Evolutionary conservation across 2,113 vertebrate genomes (phyloP).

Genomic region (Otolemur garnettii): DNA sequence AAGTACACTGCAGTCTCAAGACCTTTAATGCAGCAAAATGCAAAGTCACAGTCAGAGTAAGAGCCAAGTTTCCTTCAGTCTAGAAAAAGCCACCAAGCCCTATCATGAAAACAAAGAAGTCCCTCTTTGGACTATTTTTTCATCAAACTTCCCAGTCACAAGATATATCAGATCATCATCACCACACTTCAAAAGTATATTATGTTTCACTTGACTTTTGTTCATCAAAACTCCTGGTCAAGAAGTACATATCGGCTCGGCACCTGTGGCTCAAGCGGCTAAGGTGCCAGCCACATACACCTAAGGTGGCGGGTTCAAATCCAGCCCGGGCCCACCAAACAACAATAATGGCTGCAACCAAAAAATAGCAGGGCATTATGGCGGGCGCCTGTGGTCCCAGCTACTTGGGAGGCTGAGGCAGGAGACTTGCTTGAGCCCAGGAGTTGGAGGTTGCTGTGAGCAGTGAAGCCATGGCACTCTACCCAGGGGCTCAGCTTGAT

Average conservation of each 20-base stretch:
- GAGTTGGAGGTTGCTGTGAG: too few species aligned
- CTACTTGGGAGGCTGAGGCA: too few species aligned
- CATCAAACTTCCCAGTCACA: constrained; percentile 11
- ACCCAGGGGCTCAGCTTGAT: too few species aligned
- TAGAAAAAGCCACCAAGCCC: not conserved
- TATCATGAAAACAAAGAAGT: constrained; percentile 50
- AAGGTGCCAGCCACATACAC: too few species aligned
- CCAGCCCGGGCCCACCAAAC: too few species aligned
- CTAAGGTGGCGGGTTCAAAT: too few species aligned
- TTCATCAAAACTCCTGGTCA: not conserved
- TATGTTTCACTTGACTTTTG: not conserved
- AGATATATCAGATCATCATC: not conserved
- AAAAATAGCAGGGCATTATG: too few species aligned
- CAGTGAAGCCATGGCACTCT: too few species aligned
- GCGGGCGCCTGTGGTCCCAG: too few species aligned
- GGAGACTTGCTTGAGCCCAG: too few species aligned
- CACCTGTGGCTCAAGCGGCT: too few species aligned
- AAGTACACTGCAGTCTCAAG: constrained; percentile 16
- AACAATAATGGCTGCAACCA: too few species aligned
- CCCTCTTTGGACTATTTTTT: not conserved
- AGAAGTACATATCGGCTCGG: not conserved
- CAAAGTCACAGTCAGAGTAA: constrained; percentile 53
- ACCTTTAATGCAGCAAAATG: constrained; percentile 22
- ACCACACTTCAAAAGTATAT: not conserved
- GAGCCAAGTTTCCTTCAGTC: constrained; percentile 26